Evolutionary conservation across 2,797 vertebrate species (phyloP), one percentile per base, ranked within the genome.

Genomic region (Chromobotia macracanthus): DNA sequence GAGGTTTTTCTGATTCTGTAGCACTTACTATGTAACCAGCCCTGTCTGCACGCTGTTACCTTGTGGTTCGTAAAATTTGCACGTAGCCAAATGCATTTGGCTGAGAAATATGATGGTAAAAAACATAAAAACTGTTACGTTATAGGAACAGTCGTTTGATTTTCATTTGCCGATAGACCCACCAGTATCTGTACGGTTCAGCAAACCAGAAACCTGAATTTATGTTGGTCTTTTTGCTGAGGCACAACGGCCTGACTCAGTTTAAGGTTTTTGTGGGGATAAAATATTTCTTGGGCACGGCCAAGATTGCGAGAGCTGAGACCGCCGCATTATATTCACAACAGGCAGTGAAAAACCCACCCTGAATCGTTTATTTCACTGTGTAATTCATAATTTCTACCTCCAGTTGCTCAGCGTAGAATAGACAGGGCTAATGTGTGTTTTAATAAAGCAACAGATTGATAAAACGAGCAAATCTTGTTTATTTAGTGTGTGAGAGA

Each of bases 61-160:
- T 87, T 77, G 88, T 87, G 83, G 87, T 88, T 87, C 84, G 68
- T 79, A 80, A 81, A 84, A 86, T 87, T 77, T 85, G 51, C 64
- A 51, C 64, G 28, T 51, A 23, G 41, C 53, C 58, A 60, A 56
- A 46, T 60, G 16, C 44, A 50, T 41, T 3, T 56, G 53, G 48
- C 48, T 15, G n/a, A 50, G 25, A 64, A 53, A 64, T 38, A 63
- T 28, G 25, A 73, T 48, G 69, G 13, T 5, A 23, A 28, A 15
- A 31, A 11, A n/a, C n/a, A n/a, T n/a, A 12, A 61, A 28, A 28
- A 61, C 58, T 16, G 58, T 61, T 61, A 28, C 23, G 3, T 61
- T 12, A 31, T 13, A 56, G 11, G 18, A n/a, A n/a, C n/a, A n/a
- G 3, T 35, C 2, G 7, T 64, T 63, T 50, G 16, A 73, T 48